Percentiles rank a stretch among this genome's conserved stretches.
Evolutionary conservation across 2,113 vertebrate species (phyloP).

Genomic region (Trinectes maculatus): DNA sequence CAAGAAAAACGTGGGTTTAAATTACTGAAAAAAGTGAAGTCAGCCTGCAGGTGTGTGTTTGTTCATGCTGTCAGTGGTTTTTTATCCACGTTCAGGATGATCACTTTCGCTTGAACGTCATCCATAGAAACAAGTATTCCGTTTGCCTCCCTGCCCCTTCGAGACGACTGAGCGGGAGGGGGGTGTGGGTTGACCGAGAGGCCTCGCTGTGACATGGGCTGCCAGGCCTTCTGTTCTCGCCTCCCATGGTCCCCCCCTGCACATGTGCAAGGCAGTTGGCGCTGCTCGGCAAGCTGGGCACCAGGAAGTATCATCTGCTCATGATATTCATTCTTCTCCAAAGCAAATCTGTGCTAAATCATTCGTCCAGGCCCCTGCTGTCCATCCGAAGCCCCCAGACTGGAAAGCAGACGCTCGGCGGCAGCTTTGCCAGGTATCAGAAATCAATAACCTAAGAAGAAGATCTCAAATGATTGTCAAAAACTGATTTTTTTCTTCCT

Average conservation of each 20-base stretch:
- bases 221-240: constrained; percentile 74
- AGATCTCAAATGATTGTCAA: constrained; percentile 15
- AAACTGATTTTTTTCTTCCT: not conserved
- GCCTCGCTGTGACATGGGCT: constrained; percentile 52
- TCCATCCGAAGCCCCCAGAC: constrained; percentile 66
- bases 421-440: constrained; percentile 68
- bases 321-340: constrained; percentile 60
- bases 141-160: constrained; percentile 46
- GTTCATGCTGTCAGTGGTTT: constrained; percentile 19
- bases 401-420: constrained; percentile 65
- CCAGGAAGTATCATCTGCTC: constrained; percentile 77
- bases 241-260: constrained; percentile 50
- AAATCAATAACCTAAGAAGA: constrained; percentile 46
- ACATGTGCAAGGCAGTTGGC: constrained; percentile 74
- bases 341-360: constrained; percentile 75
- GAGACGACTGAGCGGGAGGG: constrained; percentile 41
- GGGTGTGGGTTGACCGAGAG: constrained; percentile 24
- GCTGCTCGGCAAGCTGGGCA: constrained; percentile 63
- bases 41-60: constrained; percentile 64
- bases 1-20: constrained; percentile 35
- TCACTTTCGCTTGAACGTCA: constrained; percentile 43
- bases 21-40: constrained; percentile 59
- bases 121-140: constrained; percentile 51
- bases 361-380: constrained; percentile 70
- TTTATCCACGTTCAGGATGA: constrained; percentile 34